A percentile compares a stretch with the other conserved stretches of the same genome.
Evolutionary conservation across 1,140 invertebrate species (phyloP).

Genomic region (Odontomachus brunneus): DNA sequence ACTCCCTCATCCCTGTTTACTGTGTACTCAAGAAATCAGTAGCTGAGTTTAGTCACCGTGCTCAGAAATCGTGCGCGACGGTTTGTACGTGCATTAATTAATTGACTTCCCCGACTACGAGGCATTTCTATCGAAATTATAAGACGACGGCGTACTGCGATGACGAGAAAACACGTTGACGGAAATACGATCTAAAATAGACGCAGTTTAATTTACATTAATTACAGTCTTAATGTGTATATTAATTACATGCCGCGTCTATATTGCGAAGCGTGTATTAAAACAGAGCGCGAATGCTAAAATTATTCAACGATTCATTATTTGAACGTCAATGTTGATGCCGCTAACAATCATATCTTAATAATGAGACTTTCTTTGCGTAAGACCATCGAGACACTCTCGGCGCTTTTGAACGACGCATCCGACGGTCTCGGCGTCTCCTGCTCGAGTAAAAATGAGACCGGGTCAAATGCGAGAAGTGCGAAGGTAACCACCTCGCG

Average conservation of each 20-base stretch:
- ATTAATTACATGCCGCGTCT: neutral
- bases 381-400: neutral
- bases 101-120: slow-evolving; percentile 62
- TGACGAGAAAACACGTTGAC: slow-evolving; percentile 1
- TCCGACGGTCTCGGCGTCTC: neutral
- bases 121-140: slow-evolving; percentile 44
- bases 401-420: neutral
- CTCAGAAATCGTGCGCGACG: slow-evolving; percentile 67
- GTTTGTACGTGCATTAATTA: slow-evolving; percentile 70
- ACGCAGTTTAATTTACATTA: slow-evolving; percentile 12
- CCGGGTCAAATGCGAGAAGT: neutral
- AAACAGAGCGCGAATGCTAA: neutral
- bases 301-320: neutral
- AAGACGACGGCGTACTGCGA: slow-evolving; percentile 8
- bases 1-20: slow-evolving; percentile 72
- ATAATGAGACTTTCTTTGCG: neutral
- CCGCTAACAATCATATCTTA: neutral
- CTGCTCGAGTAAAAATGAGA: slow-evolving; percentile 21
- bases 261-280: neutral
- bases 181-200: neutral
- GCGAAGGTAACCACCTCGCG: neutral
- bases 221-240: slow-evolving; percentile 9
- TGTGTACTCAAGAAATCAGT: slow-evolving; percentile 75
- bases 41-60: slow-evolving; percentile 68
- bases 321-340: neutral